Conservation (phyloP, 2,797 vertebrate genomes). For the Pseudochirops corinnae region DNA sequence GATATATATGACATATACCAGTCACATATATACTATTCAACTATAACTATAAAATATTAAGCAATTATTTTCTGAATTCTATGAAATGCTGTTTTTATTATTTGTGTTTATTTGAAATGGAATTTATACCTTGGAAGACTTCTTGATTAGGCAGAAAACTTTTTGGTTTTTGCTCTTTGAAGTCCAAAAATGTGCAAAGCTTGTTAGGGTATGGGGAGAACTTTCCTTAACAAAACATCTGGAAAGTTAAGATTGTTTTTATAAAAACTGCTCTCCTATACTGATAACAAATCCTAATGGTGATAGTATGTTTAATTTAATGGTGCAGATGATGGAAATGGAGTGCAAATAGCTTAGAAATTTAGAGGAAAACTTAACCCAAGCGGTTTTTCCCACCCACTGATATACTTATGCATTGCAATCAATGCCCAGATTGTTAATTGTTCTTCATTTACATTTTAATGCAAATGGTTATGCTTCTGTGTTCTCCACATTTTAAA, state of each 20-base stretch:
- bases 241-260: conserved; percentile 7
- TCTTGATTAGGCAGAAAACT: neutral
- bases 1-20: neutral
- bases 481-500: neutral
- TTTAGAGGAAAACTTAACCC: conserved; percentile 45
- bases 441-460: conserved; percentile 59
- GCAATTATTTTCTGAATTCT: conserved; percentile 25
- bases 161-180: conserved; percentile 10
- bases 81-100: conserved; percentile 7
- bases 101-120: conserved; percentile 19
- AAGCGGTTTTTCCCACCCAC: conserved; percentile 45
- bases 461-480: conserved; percentile 29
- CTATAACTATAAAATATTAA: neutral
- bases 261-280: conserved; percentile 34
- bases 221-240: neutral
- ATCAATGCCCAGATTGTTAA: conserved; percentile 54
- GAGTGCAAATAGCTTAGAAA: conserved; percentile 61
- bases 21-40: neutral
- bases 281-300: conserved; percentile 47
- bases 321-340: conserved; percentile 47
- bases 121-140: neutral
- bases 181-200: conserved; percentile 18
- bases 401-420: conserved; percentile 43
- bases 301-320: conserved; percentile 44
- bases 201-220: conserved; percentile 14